Evolutionary conservation across 1,140 invertebrate species (phyloP).

Genomic region (Oryzaephilus surinamensis): DNA sequence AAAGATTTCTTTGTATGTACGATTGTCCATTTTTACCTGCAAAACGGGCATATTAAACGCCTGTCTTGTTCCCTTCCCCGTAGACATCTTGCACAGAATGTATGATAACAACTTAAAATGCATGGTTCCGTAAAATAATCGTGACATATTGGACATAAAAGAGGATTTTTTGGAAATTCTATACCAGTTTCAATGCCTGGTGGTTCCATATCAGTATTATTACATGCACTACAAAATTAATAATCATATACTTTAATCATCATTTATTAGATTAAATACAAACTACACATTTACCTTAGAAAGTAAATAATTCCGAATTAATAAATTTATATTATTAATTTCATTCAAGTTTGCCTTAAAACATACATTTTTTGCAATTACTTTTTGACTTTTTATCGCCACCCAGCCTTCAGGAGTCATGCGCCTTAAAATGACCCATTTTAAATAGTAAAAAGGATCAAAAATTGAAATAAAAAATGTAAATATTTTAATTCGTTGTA

Average conservation of each 20-base stretch:
- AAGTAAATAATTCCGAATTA: slow-evolving; percentile 32
- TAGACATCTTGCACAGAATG: slow-evolving; percentile 55
- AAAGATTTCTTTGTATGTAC: neutral
- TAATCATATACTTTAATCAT: neutral
- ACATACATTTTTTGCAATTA: too few species aligned
- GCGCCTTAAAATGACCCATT: too few species aligned
- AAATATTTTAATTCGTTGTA: too few species aligned
- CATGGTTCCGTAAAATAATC: slow-evolving; percentile 58
- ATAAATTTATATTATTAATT: too few species aligned
- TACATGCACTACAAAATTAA: slow-evolving; percentile 17
- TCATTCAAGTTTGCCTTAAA: neutral
- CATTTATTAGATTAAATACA: neutral
- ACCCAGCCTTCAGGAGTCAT: too few species aligned
- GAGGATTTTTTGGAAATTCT: slow-evolving; percentile 43
- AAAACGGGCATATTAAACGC: slow-evolving; percentile 53
- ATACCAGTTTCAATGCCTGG: slow-evolving; percentile 29
- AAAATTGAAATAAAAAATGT: too few species aligned
- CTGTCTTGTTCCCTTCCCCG: slow-evolving; percentile 48
- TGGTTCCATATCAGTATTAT: slow-evolving; percentile 26
- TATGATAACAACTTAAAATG: slow-evolving; percentile 56
- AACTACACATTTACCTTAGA: slow-evolving; percentile 19
- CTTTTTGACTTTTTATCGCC: too few species aligned
- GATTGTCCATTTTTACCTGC: slow-evolving; percentile 43
- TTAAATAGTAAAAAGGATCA: too few species aligned
- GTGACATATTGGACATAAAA: slow-evolving; percentile 55